Base-by-base conservation (phyloP, 2,797 vertebrate species). In the Neosilurus mollespiculum region DNA sequence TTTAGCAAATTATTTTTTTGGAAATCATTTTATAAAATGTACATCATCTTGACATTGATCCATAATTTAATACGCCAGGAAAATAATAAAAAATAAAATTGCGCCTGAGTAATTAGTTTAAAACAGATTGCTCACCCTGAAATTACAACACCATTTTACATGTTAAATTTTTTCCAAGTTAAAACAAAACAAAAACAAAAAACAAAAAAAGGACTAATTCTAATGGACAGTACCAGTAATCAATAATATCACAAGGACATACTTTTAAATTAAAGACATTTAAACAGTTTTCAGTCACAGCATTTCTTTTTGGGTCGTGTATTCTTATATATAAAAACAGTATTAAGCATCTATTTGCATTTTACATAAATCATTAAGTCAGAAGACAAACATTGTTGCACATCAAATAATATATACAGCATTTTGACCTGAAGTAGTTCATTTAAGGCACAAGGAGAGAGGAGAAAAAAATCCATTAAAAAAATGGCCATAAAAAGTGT, bases 401-500 rank as follows among this genome's bases (percentile, higher is more conserved):
- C 91, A 91, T 95, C 88, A 92, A 88, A 93, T 89, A 92, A 90
- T 96, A 97, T 96, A 93, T 96, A 96, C 93, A 96, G 91, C 93
- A 95, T 95, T 93, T 96, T 96, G 96, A 97, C 96, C 96, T 96
- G 96, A 95, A 97, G 94, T 95, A 95, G 94, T 94, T 95, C 94
- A 93, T 94, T 94, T 99, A 99, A 99, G 97, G 97, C 98, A 99
- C 97, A 94, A 96, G 95, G 93, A 96, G 96, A 96, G 92, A 93
- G 91, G 90, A 89, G 91, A 90, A 90, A 89, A 90, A 93, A 90
- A 43, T 43, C 43, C 43, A 43, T 43, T 43, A 43, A 85, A 88
- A 91, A 92, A 90, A 90, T 89, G 89, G 89, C 89, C 87, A 87
- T 83, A 92, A 77, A 86, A 86, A 85, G 89, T 90, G 2, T 78